These are phyloP conservation scores for Drosophila trichaetosa DNA, from an alignment of 2,888 invertebrate species.

Conservation along the genomic window DNA sequence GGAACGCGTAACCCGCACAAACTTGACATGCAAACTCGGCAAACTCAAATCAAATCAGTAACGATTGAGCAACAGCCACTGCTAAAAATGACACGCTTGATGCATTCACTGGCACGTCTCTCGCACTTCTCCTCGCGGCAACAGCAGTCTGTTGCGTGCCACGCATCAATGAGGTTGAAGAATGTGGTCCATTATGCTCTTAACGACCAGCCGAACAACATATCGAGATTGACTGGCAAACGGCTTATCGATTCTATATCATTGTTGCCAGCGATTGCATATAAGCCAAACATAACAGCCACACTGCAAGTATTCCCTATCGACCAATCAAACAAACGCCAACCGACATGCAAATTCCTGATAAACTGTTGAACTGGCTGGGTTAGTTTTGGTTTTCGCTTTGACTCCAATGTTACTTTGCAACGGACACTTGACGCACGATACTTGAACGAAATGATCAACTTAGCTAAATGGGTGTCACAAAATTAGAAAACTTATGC, in stretches of 20 bases:
- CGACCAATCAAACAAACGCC: conserved; percentile 45
- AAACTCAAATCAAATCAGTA: conserved; percentile 66
- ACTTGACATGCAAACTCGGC: conserved; percentile 49
- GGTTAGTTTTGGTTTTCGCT: conserved; percentile 25
- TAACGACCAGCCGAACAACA: conserved; percentile 42
- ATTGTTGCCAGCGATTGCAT: conserved; percentile 63
- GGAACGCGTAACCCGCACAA: conserved; percentile 73
- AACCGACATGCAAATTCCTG: conserved; percentile 65
- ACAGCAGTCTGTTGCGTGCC: conserved; percentile 44
- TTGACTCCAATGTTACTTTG: background rate
- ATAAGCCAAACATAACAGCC: conserved; percentile 37
- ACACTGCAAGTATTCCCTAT: conserved; percentile 22
- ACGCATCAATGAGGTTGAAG: conserved; percentile 70
- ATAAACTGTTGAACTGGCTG: conserved; percentile 53
- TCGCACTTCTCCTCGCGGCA: background rate
- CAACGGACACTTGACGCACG: background rate
- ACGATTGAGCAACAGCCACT: conserved; percentile 66
- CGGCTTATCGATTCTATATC: conserved; percentile 63
- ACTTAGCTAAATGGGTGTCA: conserved; percentile 1
- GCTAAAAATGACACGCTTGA: conserved; percentile 74
- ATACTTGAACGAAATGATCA: conserved; percentile 10
- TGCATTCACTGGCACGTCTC: conserved; percentile 47
- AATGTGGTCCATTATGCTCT: conserved; percentile 55
- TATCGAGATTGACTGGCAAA: conserved; percentile 49
- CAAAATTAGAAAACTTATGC: conserved; percentile 7